Percentiles rank a stretch among this genome's conserved stretches.
Evolutionary conservation across 2,888 invertebrate genomes (phyloP).

Genomic region (Stenchaetothrips biformis): DNA sequence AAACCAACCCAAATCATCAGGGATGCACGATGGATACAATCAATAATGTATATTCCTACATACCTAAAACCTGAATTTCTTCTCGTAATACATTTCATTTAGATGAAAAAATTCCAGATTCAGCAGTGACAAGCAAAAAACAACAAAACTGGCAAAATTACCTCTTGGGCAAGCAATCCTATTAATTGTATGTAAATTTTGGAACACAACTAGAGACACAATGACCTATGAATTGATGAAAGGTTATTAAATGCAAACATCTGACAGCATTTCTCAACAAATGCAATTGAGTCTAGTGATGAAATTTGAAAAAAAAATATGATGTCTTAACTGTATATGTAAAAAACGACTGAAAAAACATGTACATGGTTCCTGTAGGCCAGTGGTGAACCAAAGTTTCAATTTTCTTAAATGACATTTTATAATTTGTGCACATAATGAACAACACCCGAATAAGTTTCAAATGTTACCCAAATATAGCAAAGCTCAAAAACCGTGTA

Average conservation of each 20-base stretch:
- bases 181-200: too few relatives aligned
- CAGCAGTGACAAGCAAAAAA: too few relatives aligned
- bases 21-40: not conserved
- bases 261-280: not conserved
- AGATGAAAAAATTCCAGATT: too few relatives aligned
- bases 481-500: not conserved
- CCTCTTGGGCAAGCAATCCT: too few relatives aligned
- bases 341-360: not conserved
- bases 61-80: too few relatives aligned
- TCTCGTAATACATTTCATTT: too few relatives aligned
- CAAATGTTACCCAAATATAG: not conserved
- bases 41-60: not conserved
- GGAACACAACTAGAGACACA: too few relatives aligned
- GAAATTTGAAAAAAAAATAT: not conserved
- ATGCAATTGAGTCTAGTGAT: not conserved
- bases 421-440: slow-evolving; percentile 10
- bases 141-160: too few relatives aligned
- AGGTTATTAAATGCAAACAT: not conserved
- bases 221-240: too few relatives aligned
- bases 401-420: not conserved
- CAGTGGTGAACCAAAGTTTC: not conserved
- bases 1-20: too few relatives aligned
- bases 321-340: not conserved
- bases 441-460: not conserved
- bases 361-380: not conserved